Percentiles rank a stretch among this genome's conserved stretches.
phyloP scores from a whole-genome alignment of 2,113 vertebrate genomes.

The Cynocephalus volans region DNA sequence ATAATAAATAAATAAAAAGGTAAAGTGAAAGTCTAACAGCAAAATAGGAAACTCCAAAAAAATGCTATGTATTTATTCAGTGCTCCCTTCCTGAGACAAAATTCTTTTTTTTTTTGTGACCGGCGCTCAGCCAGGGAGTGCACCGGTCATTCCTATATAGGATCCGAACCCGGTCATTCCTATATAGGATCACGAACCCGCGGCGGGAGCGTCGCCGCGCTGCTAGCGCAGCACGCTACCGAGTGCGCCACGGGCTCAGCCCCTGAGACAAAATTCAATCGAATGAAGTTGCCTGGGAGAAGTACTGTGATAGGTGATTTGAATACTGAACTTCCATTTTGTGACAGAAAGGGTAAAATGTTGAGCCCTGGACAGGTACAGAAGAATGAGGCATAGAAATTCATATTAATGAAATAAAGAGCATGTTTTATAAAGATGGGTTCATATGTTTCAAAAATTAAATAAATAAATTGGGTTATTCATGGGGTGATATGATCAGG shows the following conservation, averaged over 20 bases:
- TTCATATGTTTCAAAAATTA: background rate
- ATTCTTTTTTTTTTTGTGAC: no score
- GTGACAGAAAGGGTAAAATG: background rate
- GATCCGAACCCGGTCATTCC: no score
- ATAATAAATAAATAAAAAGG: no score
- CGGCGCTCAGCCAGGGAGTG: no score
- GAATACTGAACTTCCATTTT: background rate
- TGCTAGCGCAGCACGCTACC: no score
- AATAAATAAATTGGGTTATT: background rate
- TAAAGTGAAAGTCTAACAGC: background rate
- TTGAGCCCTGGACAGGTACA: background rate
- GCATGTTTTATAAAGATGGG: background rate
- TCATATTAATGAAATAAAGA: background rate
- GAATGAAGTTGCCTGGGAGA: conserved; percentile 46
- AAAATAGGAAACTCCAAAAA: background rate
- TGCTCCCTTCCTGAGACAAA: conserved; percentile 59
- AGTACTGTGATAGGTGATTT: background rate
- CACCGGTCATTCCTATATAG: no score
- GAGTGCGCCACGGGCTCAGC: no score
- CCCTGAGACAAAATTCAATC: conserved; percentile 52
- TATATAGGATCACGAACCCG: no score
- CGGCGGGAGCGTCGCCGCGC: no score
- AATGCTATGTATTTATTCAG: background rate
- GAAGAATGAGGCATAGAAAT: conserved; percentile 15
- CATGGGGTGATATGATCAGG: background rate